A percentile compares a stretch with the other conserved stretches of the same genome.
phyloP scores from a whole-genome alignment of 2,113 vertebrate species.

The Phainopepla nitens region DNA sequence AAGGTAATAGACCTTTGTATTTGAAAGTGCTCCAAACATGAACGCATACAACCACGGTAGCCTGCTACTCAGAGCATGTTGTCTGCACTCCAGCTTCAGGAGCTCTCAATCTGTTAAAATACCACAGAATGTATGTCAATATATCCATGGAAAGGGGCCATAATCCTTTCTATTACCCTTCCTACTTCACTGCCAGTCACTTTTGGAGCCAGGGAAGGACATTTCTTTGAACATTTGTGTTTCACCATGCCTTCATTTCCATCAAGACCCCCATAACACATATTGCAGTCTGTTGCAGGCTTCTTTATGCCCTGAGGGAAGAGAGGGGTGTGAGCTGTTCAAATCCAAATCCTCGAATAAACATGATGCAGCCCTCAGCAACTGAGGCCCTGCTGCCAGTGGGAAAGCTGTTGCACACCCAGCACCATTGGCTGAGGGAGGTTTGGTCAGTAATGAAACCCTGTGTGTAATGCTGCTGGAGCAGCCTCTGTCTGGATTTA shows the following conservation, averaged over 20 bases:
- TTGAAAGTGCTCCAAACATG: background rate
- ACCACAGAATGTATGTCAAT: slow-evolving; percentile 20
- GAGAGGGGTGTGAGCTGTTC: background rate
- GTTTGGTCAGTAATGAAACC: background rate
- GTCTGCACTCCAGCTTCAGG: background rate
- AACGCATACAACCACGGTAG: background rate
- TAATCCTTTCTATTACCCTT: slow-evolving; percentile 18
- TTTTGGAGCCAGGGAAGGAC: slow-evolving; percentile 8
- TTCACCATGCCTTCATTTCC: slow-evolving; percentile 36
- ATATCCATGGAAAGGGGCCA: slow-evolving; percentile 37
- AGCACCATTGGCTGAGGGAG: background rate
- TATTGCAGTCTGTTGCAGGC: slow-evolving; percentile 55
- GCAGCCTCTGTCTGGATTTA: background rate
- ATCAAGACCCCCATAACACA: slow-evolving; percentile 33
- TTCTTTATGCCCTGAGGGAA: slow-evolving; percentile 49
- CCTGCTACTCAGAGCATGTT: background rate
- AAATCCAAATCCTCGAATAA: slow-evolving; percentile 27
- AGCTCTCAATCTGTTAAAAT: slow-evolving; percentile 40
- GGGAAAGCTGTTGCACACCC: background rate
- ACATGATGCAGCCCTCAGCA: background rate
- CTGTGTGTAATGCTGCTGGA: rapidly evolving
- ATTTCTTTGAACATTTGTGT: slow-evolving; percentile 37
- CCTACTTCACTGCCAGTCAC: slow-evolving; percentile 5
- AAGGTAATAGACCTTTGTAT: background rate
- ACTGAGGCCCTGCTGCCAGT: background rate